Conservation (phyloP, 2,888 invertebrate species). For the Cephus sareptanus region DNA sequence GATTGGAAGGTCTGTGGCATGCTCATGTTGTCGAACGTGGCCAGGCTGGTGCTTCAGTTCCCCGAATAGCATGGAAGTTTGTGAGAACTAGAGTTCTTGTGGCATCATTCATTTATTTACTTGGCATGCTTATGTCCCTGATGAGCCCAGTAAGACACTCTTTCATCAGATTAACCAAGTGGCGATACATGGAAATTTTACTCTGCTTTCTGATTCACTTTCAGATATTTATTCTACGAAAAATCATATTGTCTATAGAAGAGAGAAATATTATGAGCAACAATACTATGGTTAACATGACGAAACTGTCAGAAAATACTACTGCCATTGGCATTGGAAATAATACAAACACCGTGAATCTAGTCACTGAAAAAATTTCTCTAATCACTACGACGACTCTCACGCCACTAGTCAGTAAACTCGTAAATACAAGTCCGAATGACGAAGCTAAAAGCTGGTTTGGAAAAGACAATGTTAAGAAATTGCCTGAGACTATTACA, state of each 20-base stretch:
- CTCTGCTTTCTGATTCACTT: background rate
- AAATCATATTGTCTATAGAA: constrained; percentile 36
- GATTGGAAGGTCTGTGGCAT: constrained; percentile 67
- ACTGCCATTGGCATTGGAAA: background rate
- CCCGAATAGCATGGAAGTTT: constrained; percentile 65
- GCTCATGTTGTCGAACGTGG: constrained; percentile 65
- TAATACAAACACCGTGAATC: background rate
- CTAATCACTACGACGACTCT: background rate
- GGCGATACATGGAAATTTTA: too few relatives aligned
- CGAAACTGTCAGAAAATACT: background rate
- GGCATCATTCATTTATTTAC: constrained; percentile 62
- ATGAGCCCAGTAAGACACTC: constrained; percentile 66
- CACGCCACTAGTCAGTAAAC: background rate
- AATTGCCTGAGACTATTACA: constrained; percentile 22
- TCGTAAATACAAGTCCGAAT: background rate
- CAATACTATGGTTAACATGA: constrained; percentile 9
- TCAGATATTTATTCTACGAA: constrained; percentile 35
- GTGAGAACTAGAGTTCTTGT: constrained; percentile 65
- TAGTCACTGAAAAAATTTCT: constrained; percentile 7
- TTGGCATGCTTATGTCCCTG: constrained; percentile 65
- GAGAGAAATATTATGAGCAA: constrained; percentile 26
- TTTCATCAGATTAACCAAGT: background rate
- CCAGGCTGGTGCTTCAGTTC: constrained; percentile 65
- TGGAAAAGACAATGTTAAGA: constrained; percentile 9
- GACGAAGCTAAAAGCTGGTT: background rate